phyloP scores from a whole-genome alignment of 2,113 vertebrate genomes.

The Pelvicachromis taeniatus region DNA sequence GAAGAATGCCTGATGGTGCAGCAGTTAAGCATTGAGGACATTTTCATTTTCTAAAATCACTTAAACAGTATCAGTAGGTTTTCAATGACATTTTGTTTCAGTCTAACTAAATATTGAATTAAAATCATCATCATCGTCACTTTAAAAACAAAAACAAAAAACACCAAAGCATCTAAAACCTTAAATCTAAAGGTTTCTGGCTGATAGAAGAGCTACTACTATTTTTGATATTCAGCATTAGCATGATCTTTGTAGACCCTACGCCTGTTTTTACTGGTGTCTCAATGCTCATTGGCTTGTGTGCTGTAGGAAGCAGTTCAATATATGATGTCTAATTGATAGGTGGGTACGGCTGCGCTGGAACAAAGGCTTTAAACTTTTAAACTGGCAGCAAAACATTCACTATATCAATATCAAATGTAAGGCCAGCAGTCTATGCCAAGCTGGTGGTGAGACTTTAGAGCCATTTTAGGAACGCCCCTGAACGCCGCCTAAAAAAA shows the following conservation, averaged over 20 bases:
- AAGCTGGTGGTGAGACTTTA: not conserved
- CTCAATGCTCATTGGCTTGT: not conserved
- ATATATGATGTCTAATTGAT: not conserved
- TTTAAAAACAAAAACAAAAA: not conserved
- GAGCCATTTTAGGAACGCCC: not conserved
- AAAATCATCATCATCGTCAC: not conserved
- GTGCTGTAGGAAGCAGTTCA: not conserved
- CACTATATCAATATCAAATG: not conserved
- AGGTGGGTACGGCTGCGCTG: not conserved
- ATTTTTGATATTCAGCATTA: not conserved
- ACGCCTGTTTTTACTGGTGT: not conserved
- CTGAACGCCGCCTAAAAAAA: not conserved
- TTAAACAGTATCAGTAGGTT: not conserved
- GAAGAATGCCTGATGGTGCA: slow-evolving; percentile 81
- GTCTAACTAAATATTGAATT: not conserved
- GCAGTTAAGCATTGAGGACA: not conserved
- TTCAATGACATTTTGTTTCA: not conserved
- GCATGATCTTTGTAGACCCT: not conserved
- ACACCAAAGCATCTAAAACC: not conserved
- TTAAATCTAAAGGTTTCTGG: not conserved
- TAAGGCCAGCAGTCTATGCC: not conserved
- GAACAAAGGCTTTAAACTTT: not conserved
- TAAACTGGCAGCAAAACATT: not conserved
- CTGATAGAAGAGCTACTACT: not conserved
- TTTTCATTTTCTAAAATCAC: not conserved